These are phyloP conservation scores for Galerucella pusilla DNA, from an alignment of 2,888 invertebrate genomes.

Conservation along the genomic window DNA sequence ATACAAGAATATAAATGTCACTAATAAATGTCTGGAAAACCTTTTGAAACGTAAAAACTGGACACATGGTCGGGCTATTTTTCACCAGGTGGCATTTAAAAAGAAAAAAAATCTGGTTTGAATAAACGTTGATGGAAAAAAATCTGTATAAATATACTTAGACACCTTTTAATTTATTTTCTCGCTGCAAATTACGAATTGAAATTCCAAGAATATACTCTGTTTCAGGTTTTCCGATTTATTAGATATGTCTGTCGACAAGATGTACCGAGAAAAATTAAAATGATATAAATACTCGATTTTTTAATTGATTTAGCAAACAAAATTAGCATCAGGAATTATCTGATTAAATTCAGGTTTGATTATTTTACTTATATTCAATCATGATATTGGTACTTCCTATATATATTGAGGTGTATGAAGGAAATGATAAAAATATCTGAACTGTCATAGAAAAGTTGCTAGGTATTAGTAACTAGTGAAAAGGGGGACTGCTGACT, in stretches of 20 bases:
- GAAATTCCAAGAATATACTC: slow-evolving; percentile 11
- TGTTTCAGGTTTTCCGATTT: slow-evolving; percentile 2
- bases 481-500: too few species aligned
- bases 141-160: slow-evolving; percentile 6
- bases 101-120: not conserved
- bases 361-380: too few species aligned
- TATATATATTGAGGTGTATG: too few species aligned
- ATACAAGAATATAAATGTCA: slow-evolving; percentile 4
- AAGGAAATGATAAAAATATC: too few species aligned
- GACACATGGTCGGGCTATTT: not conserved
- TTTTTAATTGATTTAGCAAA: not conserved
- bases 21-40: not conserved
- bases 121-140: not conserved
- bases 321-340: too few species aligned
- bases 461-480: too few species aligned
- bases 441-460: too few species aligned
- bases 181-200: not conserved
- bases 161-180: not conserved
- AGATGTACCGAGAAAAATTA: slow-evolving; percentile 5
- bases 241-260: slow-evolving; percentile 3
- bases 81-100: not conserved
- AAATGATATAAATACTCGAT: not conserved
- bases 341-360: too few species aligned
- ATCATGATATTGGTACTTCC: too few species aligned
- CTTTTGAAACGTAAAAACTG: not conserved